Percentiles rank a stretch among this genome's conserved stretches.
Evolutionary conservation across 2,888 invertebrate species (phyloP).

Genomic region (Leptarthrus brevirostris): DNA sequence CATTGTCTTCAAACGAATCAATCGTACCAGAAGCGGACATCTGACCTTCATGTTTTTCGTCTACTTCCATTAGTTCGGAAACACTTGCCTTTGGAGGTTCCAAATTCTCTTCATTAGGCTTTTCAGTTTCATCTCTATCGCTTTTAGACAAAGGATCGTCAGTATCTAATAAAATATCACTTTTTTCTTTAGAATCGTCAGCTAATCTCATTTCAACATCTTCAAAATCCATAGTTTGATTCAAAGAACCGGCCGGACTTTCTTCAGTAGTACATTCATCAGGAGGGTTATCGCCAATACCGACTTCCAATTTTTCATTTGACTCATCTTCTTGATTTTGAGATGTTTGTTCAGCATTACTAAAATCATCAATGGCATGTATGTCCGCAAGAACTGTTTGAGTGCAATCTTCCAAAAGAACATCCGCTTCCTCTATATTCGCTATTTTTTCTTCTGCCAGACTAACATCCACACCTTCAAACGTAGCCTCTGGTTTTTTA

Average conservation of each 20-base stretch:
- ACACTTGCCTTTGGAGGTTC: background rate
- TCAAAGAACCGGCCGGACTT: background rate
- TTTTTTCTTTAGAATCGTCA: constrained; percentile 51
- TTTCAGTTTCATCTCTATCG: background rate
- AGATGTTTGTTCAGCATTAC: background rate
- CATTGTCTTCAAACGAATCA: constrained; percentile 50
- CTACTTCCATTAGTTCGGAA: constrained; percentile 52
- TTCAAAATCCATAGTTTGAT: constrained; percentile 53
- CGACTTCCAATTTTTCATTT: background rate
- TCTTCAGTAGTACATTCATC: constrained; percentile 2
- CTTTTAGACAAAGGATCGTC: constrained; percentile 1
- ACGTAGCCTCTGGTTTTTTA: background rate
- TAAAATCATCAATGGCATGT: background rate
- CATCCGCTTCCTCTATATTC: too few relatives aligned
- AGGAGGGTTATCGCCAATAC: constrained; percentile 8
- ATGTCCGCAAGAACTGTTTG: background rate
- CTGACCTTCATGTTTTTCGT: constrained; percentile 52
- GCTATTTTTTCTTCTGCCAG: background rate
- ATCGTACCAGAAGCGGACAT: constrained; percentile 51
- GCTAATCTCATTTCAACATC: constrained; percentile 54
- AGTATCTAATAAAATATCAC: background rate
- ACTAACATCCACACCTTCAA: background rate
- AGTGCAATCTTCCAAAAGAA: background rate
- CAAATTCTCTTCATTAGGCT: background rate
- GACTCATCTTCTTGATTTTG: background rate